Percentiles rank a stretch among this genome's conserved stretches.
Conservation (phyloP, 2,888 invertebrate genomes). For the Falcaria lacertinaria region DNA sequence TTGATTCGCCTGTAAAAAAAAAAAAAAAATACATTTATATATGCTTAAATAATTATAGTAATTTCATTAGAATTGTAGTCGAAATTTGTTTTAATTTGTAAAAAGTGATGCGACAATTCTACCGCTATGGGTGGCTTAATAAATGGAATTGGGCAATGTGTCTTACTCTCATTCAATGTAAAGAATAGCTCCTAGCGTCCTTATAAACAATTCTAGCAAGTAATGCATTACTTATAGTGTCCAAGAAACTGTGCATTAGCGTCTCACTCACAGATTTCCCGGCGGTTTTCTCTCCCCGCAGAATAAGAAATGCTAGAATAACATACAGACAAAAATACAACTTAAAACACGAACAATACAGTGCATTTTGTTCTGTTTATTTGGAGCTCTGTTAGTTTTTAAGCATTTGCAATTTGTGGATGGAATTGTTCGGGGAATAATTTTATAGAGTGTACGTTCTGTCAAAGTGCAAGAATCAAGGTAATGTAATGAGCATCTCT, state of each 20-base stretch:
- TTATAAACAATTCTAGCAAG: background rate
- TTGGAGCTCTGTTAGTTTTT: background rate
- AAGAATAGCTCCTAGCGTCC: background rate
- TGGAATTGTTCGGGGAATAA: background rate
- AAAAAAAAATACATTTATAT: too few relatives aligned
- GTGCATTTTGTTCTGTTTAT: background rate
- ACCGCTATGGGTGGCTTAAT: background rate
- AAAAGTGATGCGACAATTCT: too few relatives aligned
- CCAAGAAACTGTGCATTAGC: constrained; percentile 13
- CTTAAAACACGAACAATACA: background rate
- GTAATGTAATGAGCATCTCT: background rate
- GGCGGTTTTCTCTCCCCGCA: background rate
- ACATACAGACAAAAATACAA: background rate
- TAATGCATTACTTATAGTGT: background rate
- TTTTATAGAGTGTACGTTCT: background rate
- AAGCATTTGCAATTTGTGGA: background rate
- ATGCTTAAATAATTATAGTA: too few relatives aligned
- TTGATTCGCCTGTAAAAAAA: too few relatives aligned
- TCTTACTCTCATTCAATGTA: background rate
- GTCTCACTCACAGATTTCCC: constrained; percentile 17
- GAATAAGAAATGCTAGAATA: constrained; percentile 1
- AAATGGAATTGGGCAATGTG: background rate
- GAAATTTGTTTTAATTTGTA: too few relatives aligned
- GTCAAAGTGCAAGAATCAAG: background rate
- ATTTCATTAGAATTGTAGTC: too few relatives aligned